Conservation (phyloP, 2,888 invertebrate species). For the Noctua comes region DNA sequence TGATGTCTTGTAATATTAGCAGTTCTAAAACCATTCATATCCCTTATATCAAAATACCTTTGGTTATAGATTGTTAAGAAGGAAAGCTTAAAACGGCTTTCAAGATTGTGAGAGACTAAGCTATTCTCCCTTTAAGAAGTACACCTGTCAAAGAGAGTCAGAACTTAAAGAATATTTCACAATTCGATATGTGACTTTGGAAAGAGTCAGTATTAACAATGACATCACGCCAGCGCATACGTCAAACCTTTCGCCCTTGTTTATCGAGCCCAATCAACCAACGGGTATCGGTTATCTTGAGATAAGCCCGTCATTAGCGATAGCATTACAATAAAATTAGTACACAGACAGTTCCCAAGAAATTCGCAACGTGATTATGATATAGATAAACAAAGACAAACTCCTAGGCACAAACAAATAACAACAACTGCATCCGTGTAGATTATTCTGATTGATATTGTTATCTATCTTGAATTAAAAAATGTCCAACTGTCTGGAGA, state of each 20-base stretch:
- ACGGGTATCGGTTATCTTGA: conserved; percentile 53
- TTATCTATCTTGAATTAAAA: neutral
- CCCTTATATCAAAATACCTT: neutral
- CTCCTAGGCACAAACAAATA: conserved; percentile 19
- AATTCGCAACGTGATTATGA: conserved; percentile 49
- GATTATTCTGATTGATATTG: neutral
- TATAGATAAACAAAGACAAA: conserved; percentile 37
- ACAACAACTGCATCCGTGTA: conserved; percentile 16
- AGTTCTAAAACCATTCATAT: neutral
- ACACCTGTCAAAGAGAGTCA: neutral
- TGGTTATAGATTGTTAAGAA: neutral
- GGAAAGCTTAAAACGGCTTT: neutral
- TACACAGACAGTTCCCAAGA: conserved; percentile 23
- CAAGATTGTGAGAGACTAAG: neutral
- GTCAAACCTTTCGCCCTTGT: conserved; percentile 49
- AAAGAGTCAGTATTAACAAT: conserved; percentile 4
- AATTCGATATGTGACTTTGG: neutral
- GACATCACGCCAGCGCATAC: conserved; percentile 32
- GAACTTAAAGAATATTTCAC: conserved; percentile 1
- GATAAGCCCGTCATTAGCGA: conserved; percentile 64
- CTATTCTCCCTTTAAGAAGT: neutral
- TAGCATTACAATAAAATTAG: conserved; percentile 53
- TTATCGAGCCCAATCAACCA: conserved; percentile 28
- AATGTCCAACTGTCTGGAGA: neutral
- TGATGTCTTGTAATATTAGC: neutral